Base-by-base conservation (phyloP, 2,113 vertebrate genomes). In the Alouatta palliata region DNA sequence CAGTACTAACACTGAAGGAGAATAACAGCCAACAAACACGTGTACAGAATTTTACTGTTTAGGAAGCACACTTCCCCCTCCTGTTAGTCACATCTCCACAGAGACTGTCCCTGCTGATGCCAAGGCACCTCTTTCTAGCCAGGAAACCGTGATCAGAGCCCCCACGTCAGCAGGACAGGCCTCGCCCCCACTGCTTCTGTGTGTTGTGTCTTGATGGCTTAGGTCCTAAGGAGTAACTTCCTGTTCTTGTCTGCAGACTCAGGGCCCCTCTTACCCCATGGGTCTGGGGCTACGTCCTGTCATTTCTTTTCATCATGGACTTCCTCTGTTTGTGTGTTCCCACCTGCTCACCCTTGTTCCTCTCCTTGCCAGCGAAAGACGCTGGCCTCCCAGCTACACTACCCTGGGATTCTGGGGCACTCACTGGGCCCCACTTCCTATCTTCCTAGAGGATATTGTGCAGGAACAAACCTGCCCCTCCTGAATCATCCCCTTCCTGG, bases 301-400 rank as follows among this genome's bases (percentile, higher is more conserved):
- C 2, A 4, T 52, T 58, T 43, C 19, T 77, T 40, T 54, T 87
- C 40, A 27, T 45, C 52, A 10, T 8, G 1, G 56, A 35, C 77
- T 96, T 96, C 96, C 96, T 96, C 61, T 92, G 64, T 97, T 96
- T 92, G 94, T 96, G 84, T 37, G 30, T 58, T 89, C 21, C 76
- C 92, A 96, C 95, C 79, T 96, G 97, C 49, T 68, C 27, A 9
- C 45, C 45, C 30, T 91, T 21, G 47, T 19, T 81, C 49, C 32
- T 87, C 37, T 89, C 32, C n/a, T 92, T 4, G 17, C 37, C 56
- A 58, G 35, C 21, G 20, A 80, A 68, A 91, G 61, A 75, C 47
- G 52, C 35, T 9, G 17, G 82, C 11, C 49, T 82, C 8, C 32
- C 19, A 10, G 35, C 56, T 64, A 11, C 45, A 4, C 32, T 81